These are phyloP conservation scores for Scomber japonicus DNA, from an alignment of 2,113 vertebrate genomes.

Conservation along the genomic window DNA sequence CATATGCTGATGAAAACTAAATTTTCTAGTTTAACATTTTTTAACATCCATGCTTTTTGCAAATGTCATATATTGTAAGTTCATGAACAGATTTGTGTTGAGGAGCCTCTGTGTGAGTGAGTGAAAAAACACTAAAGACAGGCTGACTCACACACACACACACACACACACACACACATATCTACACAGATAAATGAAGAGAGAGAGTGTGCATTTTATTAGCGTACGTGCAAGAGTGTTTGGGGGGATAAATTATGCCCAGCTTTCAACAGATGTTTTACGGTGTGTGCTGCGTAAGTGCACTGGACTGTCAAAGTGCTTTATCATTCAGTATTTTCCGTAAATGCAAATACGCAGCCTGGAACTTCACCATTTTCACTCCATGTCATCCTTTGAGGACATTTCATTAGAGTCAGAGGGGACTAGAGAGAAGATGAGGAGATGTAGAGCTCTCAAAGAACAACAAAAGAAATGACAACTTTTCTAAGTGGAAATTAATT, in stretches of 20 bases:
- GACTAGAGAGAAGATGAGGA: slow-evolving; percentile 16
- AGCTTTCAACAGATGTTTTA: slow-evolving; percentile 78
- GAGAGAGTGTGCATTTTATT: slow-evolving; percentile 50
- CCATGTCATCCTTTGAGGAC: slow-evolving; percentile 45
- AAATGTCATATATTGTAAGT: slow-evolving; percentile 32
- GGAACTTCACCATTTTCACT: slow-evolving; percentile 62
- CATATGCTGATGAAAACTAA: background rate
- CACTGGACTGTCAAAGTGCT: slow-evolving; percentile 71
- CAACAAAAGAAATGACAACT: background rate
- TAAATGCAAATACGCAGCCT: slow-evolving; percentile 70
- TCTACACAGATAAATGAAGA: slow-evolving; percentile 43
- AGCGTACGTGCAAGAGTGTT: slow-evolving; percentile 42
- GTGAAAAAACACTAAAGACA: background rate
- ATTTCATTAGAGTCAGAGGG: slow-evolving; percentile 27
- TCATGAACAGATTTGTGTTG: slow-evolving; percentile 10
- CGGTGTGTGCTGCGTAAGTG: slow-evolving; percentile 57
- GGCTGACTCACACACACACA: background rate
- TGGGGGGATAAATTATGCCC: slow-evolving; percentile 62
- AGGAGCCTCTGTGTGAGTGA: background rate
- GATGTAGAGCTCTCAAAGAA: background rate
- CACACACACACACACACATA: background rate
- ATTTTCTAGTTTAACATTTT: background rate
- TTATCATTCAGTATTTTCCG: slow-evolving; percentile 69
- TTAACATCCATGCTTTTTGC: slow-evolving; percentile 16
- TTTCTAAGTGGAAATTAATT: slow-evolving; percentile 6